phyloP scores from a whole-genome alignment of 2,888 invertebrate genomes.

The Erynnis tages region DNA sequence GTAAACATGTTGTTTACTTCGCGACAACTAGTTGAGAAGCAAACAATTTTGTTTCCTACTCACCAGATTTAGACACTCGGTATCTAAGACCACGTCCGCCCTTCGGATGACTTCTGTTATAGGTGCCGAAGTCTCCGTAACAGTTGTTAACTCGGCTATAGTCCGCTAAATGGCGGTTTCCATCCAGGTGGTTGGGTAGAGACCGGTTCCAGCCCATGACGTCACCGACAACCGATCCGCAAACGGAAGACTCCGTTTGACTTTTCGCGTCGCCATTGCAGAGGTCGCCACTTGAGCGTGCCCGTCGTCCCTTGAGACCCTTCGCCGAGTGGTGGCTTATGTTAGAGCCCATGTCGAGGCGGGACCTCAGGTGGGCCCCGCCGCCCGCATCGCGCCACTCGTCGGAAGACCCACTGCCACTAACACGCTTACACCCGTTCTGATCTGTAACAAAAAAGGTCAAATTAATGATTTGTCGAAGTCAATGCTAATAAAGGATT shows the following conservation, averaged over 20 bases:
- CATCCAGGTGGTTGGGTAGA: constrained; percentile 86
- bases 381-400: constrained; percentile 63
- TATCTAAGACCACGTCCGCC: constrained; percentile 72
- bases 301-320: constrained; percentile 86
- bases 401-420: constrained; percentile 44
- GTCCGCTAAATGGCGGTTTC: constrained; percentile 80
- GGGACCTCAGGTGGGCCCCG: constrained; percentile 76
- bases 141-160: constrained; percentile 82
- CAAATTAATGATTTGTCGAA: neutral
- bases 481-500: neutral
- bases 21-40: too few species aligned
- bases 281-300: constrained; percentile 88
- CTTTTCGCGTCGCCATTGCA: constrained; percentile 83
- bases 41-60: constrained; percentile 40
- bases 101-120: constrained; percentile 70
- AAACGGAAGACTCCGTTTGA: constrained; percentile 75
- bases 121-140: constrained; percentile 72
- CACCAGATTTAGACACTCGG: constrained; percentile 72
- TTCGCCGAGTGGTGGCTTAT: constrained; percentile 89
- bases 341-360: constrained; percentile 88
- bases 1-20: too few species aligned
- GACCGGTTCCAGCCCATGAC: constrained; percentile 81
- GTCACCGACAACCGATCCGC: constrained; percentile 76
- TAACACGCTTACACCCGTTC: constrained; percentile 43
- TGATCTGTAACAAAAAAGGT: constrained; percentile 46